These are phyloP conservation scores for Prunella strophiata DNA, from an alignment of 2,797 vertebrate species.

Conservation along the genomic window DNA sequence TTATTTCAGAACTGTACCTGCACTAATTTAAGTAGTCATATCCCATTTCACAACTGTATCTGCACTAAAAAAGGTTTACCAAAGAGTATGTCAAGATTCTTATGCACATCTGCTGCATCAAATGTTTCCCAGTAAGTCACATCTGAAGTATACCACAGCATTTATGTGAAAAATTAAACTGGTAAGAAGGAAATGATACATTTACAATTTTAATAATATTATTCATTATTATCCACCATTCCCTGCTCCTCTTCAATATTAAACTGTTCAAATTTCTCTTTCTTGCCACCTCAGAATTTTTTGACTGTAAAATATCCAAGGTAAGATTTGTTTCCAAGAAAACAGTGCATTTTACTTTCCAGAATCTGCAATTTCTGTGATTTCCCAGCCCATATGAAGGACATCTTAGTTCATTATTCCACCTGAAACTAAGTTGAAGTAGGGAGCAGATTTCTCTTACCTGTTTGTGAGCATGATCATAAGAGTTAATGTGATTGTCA, in stretches of 20 bases:
- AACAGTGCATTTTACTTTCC: not conserved
- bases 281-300: not conserved
- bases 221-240: not conserved
- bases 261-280: not conserved
- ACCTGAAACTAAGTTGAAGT: not conserved
- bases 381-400: not conserved
- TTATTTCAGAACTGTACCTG: not conserved
- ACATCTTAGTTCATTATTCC: not conserved
- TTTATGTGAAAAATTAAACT: not conserved
- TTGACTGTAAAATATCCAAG: rapidly evolving
- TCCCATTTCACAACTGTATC: not conserved
- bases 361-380: not conserved
- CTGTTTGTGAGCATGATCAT: conserved; percentile 98
- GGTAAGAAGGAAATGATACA: not conserved
- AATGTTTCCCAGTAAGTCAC: not conserved
- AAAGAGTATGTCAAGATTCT: not conserved
- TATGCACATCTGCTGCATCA: not conserved
- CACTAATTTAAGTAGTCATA: not conserved
- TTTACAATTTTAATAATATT: not conserved
- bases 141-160: not conserved
- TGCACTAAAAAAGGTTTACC: not conserved
- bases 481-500: conserved; percentile 99
- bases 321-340: not conserved
- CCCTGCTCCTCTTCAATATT: not conserved
- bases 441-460: conserved; percentile 72